Percentiles rank a stretch among this genome's conserved stretches.
These are phyloP conservation scores for Megaceryle maxima DNA, from an alignment of 2,113 vertebrate genomes.

Conservation along the genomic window DNA sequence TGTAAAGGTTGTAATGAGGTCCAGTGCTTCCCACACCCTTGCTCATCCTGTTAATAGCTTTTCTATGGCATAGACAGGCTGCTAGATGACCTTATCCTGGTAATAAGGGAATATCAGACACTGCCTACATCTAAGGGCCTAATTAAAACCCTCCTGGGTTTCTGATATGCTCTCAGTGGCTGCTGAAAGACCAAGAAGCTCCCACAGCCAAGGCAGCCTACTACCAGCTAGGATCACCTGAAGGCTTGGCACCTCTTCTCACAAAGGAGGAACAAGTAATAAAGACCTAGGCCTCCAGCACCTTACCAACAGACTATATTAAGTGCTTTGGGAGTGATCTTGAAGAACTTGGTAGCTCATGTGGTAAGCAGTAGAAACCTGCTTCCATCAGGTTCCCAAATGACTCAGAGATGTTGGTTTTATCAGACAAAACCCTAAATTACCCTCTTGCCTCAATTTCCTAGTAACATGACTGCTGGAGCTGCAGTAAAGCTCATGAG, in stretches of 20 bases:
- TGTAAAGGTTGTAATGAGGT: not conserved
- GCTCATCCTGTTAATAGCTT: not conserved
- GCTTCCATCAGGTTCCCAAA: not conserved
- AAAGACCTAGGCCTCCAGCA: not conserved
- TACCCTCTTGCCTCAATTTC: not conserved
- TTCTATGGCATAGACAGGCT: not conserved
- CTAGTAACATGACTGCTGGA: not conserved
- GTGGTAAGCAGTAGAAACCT: not conserved
- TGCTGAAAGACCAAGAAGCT: not conserved
- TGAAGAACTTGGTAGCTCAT: not conserved
- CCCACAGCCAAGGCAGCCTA: not conserved
- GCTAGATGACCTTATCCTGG: not conserved
- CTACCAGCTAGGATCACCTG: not conserved
- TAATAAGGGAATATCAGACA: not conserved
- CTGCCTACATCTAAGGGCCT: not conserved
- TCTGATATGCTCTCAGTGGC: not conserved
- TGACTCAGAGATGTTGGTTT: not conserved
- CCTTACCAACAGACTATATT: not conserved
- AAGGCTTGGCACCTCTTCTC: not conserved
- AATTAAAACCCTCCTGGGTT: not conserved
- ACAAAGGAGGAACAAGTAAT: not conserved
- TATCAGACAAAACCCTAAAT: not conserved
- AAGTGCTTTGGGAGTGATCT: not conserved
- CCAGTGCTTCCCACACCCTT: not conserved
- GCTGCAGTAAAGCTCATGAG: fast-evolving